Evolutionary conservation across 2,113 vertebrate genomes (phyloP).

Genomic region (Hippocampus zosterae): DNA sequence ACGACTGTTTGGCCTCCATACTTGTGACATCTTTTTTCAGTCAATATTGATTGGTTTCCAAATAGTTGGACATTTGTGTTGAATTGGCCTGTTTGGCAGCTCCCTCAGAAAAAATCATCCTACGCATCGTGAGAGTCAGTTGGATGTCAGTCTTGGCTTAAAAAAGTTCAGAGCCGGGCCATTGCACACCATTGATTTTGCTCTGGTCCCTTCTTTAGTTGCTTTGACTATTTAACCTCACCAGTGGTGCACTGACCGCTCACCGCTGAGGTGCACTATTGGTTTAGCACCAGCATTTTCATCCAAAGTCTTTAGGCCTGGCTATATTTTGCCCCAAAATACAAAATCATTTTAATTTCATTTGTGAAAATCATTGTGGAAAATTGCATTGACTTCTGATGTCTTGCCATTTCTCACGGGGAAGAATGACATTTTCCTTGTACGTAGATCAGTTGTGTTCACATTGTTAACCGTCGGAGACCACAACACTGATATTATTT

Average conservation of each 20-base stretch:
- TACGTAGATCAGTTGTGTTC: neutral
- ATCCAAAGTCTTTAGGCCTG: neutral
- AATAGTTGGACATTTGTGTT: too few relatives aligned
- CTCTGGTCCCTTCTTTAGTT: neutral
- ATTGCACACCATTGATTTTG: neutral
- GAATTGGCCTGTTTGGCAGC: too few relatives aligned
- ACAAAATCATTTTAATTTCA: neutral
- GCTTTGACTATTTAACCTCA: neutral
- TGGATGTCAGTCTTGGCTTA: neutral
- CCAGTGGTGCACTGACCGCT: neutral
- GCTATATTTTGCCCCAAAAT: neutral
- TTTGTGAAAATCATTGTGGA: neutral
- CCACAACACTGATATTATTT: slow-evolving; percentile 42
- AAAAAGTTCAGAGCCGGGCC: neutral
- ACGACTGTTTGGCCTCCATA: too few relatives aligned
- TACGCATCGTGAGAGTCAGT: neutral
- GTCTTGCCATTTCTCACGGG: neutral
- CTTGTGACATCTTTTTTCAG: too few relatives aligned
- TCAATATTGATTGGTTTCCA: too few relatives aligned
- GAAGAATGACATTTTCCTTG: neutral
- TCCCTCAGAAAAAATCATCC: too few relatives aligned
- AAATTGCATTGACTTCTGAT: neutral
- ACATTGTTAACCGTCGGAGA: slow-evolving; percentile 5
- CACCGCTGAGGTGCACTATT: neutral
- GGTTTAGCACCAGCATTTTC: neutral